These are phyloP conservation scores for Drosophila kurseongensis DNA, from an alignment of 1,140 invertebrate species.

Conservation along the genomic window DNA sequence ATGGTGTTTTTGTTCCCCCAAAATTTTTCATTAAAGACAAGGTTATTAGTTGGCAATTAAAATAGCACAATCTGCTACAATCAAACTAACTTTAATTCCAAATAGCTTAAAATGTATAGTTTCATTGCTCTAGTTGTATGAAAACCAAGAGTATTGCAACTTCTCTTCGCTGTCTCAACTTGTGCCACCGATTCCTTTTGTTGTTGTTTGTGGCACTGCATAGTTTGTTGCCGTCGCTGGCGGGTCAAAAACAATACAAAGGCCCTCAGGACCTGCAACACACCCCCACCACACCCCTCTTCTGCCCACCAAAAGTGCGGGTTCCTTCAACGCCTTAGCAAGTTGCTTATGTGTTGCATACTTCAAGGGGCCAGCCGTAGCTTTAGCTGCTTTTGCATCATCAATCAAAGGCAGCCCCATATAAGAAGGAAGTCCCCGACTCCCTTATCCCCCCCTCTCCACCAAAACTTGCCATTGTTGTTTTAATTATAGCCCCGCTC, in stretches of 20 bases:
- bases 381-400: slow-evolving; percentile 67
- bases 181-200: slow-evolving; percentile 1
- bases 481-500: slow-evolving; percentile 70
- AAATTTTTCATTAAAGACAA: too few species aligned
- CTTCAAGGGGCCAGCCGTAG: slow-evolving; percentile 55
- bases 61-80: too few species aligned
- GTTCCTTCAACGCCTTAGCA: slow-evolving; percentile 54
- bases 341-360: slow-evolving; percentile 56
- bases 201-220: slow-evolving; percentile 52
- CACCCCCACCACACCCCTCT: not conserved
- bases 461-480: slow-evolving; percentile 48
- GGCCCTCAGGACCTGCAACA: slow-evolving; percentile 21
- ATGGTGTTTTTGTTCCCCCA: too few species aligned
- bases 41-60: too few species aligned
- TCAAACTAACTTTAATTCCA: too few species aligned
- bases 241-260: slow-evolving; percentile 53
- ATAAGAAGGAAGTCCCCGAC: slow-evolving; percentile 2
- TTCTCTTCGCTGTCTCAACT: not conserved
- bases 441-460: not conserved
- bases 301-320: slow-evolving; percentile 7
- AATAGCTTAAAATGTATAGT: not conserved
- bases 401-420: slow-evolving; percentile 66
- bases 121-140: not conserved
- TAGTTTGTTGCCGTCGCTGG: slow-evolving; percentile 52
- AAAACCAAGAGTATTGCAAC: slow-evolving; percentile 5